Conservation (phyloP, 2,888 invertebrate genomes). For the Cerceris rybyensis region DNA sequence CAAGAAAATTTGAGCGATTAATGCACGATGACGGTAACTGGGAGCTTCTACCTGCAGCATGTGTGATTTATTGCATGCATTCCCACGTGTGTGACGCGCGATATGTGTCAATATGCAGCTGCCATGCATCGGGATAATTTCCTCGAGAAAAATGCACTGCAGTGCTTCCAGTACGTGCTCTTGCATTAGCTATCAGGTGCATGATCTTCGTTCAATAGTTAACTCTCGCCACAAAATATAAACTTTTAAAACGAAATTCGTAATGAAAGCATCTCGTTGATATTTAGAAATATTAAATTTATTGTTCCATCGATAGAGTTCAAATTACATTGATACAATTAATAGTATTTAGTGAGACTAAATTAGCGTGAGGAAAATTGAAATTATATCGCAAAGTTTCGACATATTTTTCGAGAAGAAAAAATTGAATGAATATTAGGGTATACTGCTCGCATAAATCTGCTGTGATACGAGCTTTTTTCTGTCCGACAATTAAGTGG, state of each 20-base stretch:
- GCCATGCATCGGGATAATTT: slow-evolving; percentile 25
- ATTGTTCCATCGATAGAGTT: too few relatives aligned
- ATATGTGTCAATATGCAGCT: slow-evolving; percentile 18
- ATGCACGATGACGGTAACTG: not conserved
- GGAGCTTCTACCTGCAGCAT: slow-evolving; percentile 1
- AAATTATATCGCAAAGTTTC: not conserved
- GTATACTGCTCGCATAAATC: slow-evolving; percentile 36
- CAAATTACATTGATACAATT: not conserved
- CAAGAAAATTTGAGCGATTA: not conserved
- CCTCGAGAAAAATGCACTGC: slow-evolving; percentile 7
- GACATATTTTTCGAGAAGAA: not conserved
- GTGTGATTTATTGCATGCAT: slow-evolving; percentile 33
- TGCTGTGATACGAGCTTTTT: slow-evolving; percentile 34
- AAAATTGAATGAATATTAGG: not conserved
- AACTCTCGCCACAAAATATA: not conserved
- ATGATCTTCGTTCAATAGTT: not conserved
- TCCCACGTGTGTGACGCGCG: slow-evolving; percentile 10
- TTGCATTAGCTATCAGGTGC: not conserved
- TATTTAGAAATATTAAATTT: too few relatives aligned
- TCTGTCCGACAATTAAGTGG: slow-evolving; percentile 34
- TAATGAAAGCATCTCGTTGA: not conserved
- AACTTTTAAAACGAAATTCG: not conserved
- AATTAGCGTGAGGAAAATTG: too few relatives aligned
- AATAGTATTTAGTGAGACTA: too few relatives aligned
- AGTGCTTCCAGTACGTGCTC: not conserved